Evolutionary conservation across 2,113 vertebrate genomes (phyloP), one percentile per base, ranked within the genome.

Genomic region (Pachypanchax playfairii): DNA sequence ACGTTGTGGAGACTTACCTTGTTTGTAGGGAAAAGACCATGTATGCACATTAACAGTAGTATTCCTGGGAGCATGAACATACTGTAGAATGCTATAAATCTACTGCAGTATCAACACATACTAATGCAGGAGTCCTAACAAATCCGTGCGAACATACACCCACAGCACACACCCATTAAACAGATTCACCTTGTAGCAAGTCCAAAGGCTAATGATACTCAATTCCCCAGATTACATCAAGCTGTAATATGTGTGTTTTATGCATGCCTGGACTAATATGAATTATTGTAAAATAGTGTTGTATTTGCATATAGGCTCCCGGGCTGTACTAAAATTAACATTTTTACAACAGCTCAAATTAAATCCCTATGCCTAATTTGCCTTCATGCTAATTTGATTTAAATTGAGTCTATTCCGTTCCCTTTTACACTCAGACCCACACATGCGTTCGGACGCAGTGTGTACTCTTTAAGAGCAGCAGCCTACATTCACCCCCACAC

Each of bases 311-410:
- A 88, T 85, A 77, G 82, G 87, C 87, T 92, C 83, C 74, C 70
- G 75, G 86, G 86, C 88, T 84, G 70, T 85, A 67, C 80, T 79
- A 74, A 87, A 90, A 91, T 91, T 92, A 86, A 79, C 88, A 90
- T 90, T 91, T 90, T 89, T 90, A 91, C 88, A 90, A 90, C 88
- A 84, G 88, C 86, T 90, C 84, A 90, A 90, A 92, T 91, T 90
- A 90, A 92, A 90, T 91, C 89, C 82, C 82, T 88, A 70, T 86
- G 86, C 84, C 91, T 90, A 88, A 91, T 92, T 90, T 91, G 75
- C 85, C 84, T 81, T 79, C 85, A 87, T 87, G 84, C 84, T 91
- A 89, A 90, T 90, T 89, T 83, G 82, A 90, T 90, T 90, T 88
- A 90, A 91, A 90, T 85, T 70, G 81, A 89, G 83, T 80, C 81